Conservation (phyloP, 2,888 invertebrate species). For the Petrophora chlorosata region DNA sequence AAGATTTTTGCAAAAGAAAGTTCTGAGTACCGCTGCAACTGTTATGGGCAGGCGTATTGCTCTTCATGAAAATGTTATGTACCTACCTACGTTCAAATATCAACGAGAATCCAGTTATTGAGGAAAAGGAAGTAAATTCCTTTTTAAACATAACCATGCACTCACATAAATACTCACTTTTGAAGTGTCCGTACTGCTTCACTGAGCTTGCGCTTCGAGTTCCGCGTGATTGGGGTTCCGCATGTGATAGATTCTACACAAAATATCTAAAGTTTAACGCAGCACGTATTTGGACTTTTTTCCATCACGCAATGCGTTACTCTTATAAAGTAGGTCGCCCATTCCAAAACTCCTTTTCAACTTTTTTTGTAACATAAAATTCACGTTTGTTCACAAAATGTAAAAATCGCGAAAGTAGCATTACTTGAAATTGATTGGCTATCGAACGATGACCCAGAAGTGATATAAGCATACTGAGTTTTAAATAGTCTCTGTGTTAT, state of each 20-base stretch:
- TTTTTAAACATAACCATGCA: no score
- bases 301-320: conserved; percentile 21
- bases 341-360: conserved; percentile 3
- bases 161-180: no score
- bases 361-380: conserved; percentile 11
- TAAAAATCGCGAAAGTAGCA: conserved; percentile 6
- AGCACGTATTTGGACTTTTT: conserved; percentile 7
- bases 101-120: no score
- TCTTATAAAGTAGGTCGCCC: conserved; percentile 9
- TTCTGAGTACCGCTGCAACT: no score
- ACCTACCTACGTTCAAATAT: no score
- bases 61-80: no score
- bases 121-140: no score
- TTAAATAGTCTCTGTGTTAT: no score
- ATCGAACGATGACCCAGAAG: conserved; percentile 13
- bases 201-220: not conserved
- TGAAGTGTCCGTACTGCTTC: not conserved
- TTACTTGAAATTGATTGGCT: conserved; percentile 6
- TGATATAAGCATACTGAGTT: not conserved
- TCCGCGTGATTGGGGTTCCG: conserved; percentile 30
- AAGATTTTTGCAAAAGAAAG: no score
- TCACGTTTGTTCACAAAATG: conserved; percentile 1
- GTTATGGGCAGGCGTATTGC: no score
- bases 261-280: conserved; percentile 30
- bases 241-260: conserved; percentile 18